Evolutionary conservation across 1,140 invertebrate species (phyloP).

Genomic region (Aethina tumida): DNA sequence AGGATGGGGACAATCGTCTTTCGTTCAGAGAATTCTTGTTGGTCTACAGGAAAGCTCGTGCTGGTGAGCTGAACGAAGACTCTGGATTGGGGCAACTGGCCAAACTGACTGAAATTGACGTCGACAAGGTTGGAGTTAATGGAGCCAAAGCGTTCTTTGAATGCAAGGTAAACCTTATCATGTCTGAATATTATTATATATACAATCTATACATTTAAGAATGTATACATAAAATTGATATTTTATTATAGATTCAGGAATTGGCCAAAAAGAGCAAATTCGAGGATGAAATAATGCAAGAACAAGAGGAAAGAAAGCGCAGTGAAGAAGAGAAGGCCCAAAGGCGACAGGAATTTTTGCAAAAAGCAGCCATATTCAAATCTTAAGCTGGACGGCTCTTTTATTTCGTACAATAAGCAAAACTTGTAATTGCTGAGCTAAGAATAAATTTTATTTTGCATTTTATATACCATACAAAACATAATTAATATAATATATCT

Average conservation of each 20-base stretch:
- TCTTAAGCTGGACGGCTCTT: no score
- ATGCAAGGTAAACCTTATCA: conserved; percentile 54
- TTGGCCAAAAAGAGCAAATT: conserved; percentile 70
- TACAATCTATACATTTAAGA: conserved; percentile 1
- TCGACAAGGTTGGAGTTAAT: conserved; percentile 79
- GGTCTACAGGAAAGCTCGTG: conserved; percentile 79
- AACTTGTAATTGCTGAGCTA: no score
- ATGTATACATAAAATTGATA: neutral
- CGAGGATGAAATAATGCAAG: conserved; percentile 75
- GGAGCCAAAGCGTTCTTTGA: conserved; percentile 88
- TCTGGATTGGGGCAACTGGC: conserved; percentile 76
- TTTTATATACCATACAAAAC: no score
- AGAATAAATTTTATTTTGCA: no score
- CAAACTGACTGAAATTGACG: conserved; percentile 74
- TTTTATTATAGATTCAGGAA: conserved; percentile 61
- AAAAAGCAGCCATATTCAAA: conserved; percentile 70
- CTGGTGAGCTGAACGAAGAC: conserved; percentile 70
- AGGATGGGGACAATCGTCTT: conserved; percentile 80
- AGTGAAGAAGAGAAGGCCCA: conserved; percentile 69
- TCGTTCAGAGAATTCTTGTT: conserved; percentile 87
- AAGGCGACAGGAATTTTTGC: conserved; percentile 65
- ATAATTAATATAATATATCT: no score
- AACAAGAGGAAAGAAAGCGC: conserved; percentile 73
- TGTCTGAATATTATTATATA: conserved; percentile 1
- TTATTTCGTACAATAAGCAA: no score